Evolutionary conservation across 2,888 invertebrate genomes (phyloP).

Genomic region (Tromatobia lineatoria): DNA sequence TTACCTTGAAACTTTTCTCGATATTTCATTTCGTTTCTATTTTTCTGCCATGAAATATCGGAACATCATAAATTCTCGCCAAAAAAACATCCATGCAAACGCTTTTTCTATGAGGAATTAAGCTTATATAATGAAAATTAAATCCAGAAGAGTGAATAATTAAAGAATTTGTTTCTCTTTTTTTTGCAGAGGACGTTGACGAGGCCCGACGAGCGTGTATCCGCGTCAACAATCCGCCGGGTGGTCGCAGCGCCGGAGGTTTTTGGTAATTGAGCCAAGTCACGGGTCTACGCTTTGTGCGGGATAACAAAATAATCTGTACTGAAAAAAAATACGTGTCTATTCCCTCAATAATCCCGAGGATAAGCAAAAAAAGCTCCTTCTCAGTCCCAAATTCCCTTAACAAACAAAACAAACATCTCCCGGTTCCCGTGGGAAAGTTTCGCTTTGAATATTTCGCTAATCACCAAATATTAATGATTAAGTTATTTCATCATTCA

Average conservation of each 20-base stretch:
- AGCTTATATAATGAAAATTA: not conserved
- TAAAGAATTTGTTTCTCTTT: slow-evolving; percentile 62
- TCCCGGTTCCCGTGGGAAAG: slow-evolving; percentile 60
- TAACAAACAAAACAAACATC: slow-evolving; percentile 48
- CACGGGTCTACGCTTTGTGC: slow-evolving; percentile 71
- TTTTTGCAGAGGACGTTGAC: slow-evolving; percentile 92
- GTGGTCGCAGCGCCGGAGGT: slow-evolving; percentile 93
- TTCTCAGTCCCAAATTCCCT: slow-evolving; percentile 10
- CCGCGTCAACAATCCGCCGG: slow-evolving; percentile 95
- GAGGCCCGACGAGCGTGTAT: slow-evolving; percentile 92
- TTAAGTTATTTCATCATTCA: slow-evolving; percentile 74
- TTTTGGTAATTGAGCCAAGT: slow-evolving; percentile 90
- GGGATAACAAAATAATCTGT: slow-evolving; percentile 64
- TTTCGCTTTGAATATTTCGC: slow-evolving; percentile 78
- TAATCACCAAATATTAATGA: slow-evolving; percentile 78
- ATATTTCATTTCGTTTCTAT: no score
- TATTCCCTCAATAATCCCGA: slow-evolving; percentile 36
- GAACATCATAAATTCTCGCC: no score
- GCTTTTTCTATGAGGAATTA: not conserved
- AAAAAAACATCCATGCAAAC: no score
- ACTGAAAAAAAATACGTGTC: slow-evolving; percentile 45
- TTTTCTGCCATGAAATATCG: no score
- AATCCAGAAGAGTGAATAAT: not conserved
- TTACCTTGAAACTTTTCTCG: no score
- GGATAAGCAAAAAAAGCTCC: slow-evolving; percentile 38